A percentile compares a stretch with the other conserved stretches of the same genome.
phyloP scores from a whole-genome alignment of 2,797 vertebrate genomes.

The Saxicola maurus region DNA sequence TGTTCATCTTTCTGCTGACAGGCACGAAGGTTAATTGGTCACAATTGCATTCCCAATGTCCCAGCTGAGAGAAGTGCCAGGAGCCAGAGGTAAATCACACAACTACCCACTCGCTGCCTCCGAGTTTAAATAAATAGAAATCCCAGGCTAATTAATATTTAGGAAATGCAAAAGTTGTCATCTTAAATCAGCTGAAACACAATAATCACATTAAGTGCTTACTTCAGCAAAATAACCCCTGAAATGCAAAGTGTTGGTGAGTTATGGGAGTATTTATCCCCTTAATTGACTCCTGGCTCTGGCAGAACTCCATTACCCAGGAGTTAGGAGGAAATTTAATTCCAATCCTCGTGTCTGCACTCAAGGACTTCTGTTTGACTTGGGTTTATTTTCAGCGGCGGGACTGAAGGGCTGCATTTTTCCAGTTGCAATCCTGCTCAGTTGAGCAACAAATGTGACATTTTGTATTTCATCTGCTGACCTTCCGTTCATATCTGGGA shows the following conservation, averaged over 20 bases:
- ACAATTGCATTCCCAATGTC: conserved; percentile 25
- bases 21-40: conserved; percentile 62
- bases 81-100: conserved; percentile 59
- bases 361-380: conserved; percentile 53
- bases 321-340: conserved; percentile 62
- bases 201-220: conserved; percentile 69
- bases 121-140: conserved; percentile 52
- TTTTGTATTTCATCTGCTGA: background rate
- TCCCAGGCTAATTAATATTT: conserved; percentile 71
- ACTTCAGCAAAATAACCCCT: conserved; percentile 62
- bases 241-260: conserved; percentile 38
- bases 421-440: background rate
- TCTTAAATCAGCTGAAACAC: conserved; percentile 74
- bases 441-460: background rate
- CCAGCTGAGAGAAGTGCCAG: conserved; percentile 60
- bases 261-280: conserved; percentile 60
- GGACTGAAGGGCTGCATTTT: background rate
- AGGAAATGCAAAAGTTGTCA: conserved; percentile 66
- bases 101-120: conserved; percentile 54
- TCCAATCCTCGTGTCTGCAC: conserved; percentile 54
- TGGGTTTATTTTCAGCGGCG: background rate
- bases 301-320: conserved; percentile 61
- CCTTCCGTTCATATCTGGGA: background rate
- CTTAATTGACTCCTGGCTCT: conserved; percentile 67
- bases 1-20: conserved; percentile 39